These are phyloP conservation scores for Theonella swinhoei DNA, from an alignment of 37 sponge, comb jelly and placozoan species.

Conservation along the genomic window DNA sequence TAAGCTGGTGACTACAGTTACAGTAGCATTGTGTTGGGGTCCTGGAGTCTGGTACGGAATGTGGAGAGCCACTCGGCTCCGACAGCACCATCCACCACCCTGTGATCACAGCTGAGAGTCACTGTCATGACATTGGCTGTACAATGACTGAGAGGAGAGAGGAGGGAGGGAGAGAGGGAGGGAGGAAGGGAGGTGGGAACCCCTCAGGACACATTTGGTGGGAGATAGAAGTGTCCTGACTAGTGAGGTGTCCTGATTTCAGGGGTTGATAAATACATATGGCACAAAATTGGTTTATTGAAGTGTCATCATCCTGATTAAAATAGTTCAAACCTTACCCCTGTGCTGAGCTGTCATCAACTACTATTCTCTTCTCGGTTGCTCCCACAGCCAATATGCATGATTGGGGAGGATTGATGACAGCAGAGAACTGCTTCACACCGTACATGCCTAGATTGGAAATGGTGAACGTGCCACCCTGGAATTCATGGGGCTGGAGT, in stretches of 20 bases:
- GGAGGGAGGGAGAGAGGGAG: neutral
- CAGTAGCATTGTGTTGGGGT: slow-evolving; percentile 88
- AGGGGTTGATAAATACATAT: too few species aligned
- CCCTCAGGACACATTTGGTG: too few species aligned
- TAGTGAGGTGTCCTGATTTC: too few species aligned
- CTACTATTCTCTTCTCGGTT: slow-evolving; percentile 83
- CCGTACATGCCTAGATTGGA: slow-evolving; percentile 97
- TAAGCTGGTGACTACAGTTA: too few species aligned
- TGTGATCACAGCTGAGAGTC: slow-evolving; percentile 96
- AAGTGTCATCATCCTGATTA: too few species aligned
- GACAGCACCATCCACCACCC: slow-evolving; percentile 97
- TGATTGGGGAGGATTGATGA: slow-evolving; percentile 96
- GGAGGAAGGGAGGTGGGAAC: too few species aligned
- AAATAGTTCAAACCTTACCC: too few species aligned
- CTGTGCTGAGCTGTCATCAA: slow-evolving; percentile 37
- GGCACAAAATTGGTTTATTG: too few species aligned
- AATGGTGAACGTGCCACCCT: slow-evolving; percentile 96
- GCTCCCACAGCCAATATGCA: slow-evolving; percentile 97
- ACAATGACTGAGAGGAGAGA: slow-evolving; percentile 38
- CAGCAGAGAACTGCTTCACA: slow-evolving; percentile 80
- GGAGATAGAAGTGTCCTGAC: too few species aligned
- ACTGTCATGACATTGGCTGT: slow-evolving; percentile 87
- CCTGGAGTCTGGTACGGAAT: slow-evolving; percentile 80
- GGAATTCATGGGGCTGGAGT: slow-evolving; percentile 91
- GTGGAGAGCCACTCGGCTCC: slow-evolving; percentile 91